Base-by-base conservation (phyloP, 92 coral and sea anemone genomes). In the Porites evermanni region DNA sequence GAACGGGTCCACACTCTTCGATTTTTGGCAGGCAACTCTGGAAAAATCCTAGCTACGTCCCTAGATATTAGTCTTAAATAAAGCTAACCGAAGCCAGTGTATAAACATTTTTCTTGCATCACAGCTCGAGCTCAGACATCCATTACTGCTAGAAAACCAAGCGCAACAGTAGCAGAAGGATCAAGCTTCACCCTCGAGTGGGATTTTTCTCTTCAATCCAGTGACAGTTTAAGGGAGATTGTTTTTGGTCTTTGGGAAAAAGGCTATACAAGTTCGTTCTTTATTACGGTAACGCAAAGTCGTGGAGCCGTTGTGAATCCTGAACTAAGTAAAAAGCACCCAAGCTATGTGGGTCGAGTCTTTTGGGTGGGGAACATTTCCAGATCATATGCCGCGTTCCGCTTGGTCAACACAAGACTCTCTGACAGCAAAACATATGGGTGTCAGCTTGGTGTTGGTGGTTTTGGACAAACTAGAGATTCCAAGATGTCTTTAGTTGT, bases 171-270 rank as follows among this genome's bases (percentile, higher is more conserved):
- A 0, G 51, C 29, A 29, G 88, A 84, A 64, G 88, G 88, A 6
- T 65, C 64, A 51, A 63, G 44, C 20, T 52, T 66, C 65, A 74
- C 44, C 17, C 75, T 84, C 11, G 63, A 63, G 47, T 84, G 88
- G 88, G 75, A 76, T 53, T 84, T 51, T 65, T 8, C 11, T 26
- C 74, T 84, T 52, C 64, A 47, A n/a, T 29, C 74, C 66, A 16
- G 54, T 12, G 75, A 75, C 44, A 75, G 67, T 0, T 52, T 84
- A 7, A 26, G 24, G 16, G 66, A 72, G n/a, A 51, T 84, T 23
- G 71, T 76, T 24, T 84, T 84, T 75, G 88, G 88, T 38, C 67
- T 74, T 17, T 84, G 88, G 88, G 81, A 65, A 50, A 64, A 74
- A 5, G 88, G 82, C 12, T 84, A 60, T 19, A 50, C 70, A 9